phyloP scores from a whole-genome alignment of 2,113 vertebrate genomes.

The Sprattus sprattus region DNA sequence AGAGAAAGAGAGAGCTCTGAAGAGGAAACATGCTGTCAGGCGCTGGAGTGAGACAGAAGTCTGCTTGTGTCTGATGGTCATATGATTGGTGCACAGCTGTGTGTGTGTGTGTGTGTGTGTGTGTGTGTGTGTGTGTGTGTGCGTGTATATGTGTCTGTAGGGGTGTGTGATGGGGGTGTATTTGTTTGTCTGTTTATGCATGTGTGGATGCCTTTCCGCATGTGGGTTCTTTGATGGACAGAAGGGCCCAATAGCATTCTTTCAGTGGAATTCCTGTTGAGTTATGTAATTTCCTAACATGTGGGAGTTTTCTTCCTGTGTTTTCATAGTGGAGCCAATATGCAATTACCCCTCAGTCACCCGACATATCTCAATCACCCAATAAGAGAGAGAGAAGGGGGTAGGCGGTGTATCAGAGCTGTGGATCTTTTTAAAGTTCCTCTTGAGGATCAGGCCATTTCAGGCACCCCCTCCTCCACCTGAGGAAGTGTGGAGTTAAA shows the following conservation, averaged over 20 bases:
- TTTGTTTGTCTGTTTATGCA: conserved; percentile 17
- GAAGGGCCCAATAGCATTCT: conserved; percentile 42
- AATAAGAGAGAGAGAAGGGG: background rate
- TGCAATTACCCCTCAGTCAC: conserved; percentile 18
- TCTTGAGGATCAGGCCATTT: background rate
- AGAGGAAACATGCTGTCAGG: background rate
- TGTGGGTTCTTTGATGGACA: conserved; percentile 25
- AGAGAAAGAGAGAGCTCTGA: background rate
- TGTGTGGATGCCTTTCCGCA: conserved; percentile 13
- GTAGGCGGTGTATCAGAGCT: background rate
- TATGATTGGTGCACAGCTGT: background rate
- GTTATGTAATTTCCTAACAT: conserved; percentile 57
- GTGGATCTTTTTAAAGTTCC: background rate
- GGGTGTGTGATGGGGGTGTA: background rate
- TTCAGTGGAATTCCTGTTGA: conserved; percentile 52
- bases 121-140: background rate
- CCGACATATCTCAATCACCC: background rate
- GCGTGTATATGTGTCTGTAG: conserved; percentile 16
- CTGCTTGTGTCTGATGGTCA: background rate
- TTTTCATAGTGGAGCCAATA: conserved; percentile 28
- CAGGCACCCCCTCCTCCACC: background rate
- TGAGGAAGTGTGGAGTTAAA: conserved; percentile 9
- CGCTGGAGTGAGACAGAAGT: background rate
- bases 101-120: background rate
- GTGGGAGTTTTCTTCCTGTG: conserved; percentile 22